A percentile compares a stretch with the other conserved stretches of the same genome.
These are phyloP conservation scores for Parazoanthus atlanticus DNA, from an alignment of 92 coral and sea anemone genomes.

Conservation along the genomic window DNA sequence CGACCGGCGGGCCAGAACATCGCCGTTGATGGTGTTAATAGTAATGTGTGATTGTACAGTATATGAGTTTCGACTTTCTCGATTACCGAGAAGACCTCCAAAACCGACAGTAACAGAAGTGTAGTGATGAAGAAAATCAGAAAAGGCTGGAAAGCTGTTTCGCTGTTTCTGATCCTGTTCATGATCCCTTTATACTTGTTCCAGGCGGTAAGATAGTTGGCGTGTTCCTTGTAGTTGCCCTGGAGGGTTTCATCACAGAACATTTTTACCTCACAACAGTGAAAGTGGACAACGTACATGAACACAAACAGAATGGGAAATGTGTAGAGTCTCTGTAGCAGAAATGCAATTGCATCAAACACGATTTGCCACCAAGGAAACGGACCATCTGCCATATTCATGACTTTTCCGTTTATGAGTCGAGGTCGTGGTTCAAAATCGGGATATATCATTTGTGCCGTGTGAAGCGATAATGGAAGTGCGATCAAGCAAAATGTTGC, in stretches of 20 bases:
- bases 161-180: conserved; percentile 26
- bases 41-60: conserved; percentile 30
- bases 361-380: conserved; percentile 29
- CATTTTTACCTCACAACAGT: conserved; percentile 37
- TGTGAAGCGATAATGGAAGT: conserved; percentile 28
- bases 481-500: conserved; percentile 10
- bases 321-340: conserved; percentile 10
- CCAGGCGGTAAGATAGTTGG: conserved; percentile 17
- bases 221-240: conserved; percentile 4
- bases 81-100: conserved; percentile 51
- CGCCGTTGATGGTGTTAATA: conserved; percentile 5
- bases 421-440: conserved; percentile 15
- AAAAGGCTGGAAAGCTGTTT: conserved; percentile 43
- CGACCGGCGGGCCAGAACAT: neutral
- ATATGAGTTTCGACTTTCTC: conserved; percentile 47
- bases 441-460: conserved; percentile 37
- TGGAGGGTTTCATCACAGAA: conserved; percentile 25
- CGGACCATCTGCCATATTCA: neutral
- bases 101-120: conserved; percentile 29
- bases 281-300: conserved; percentile 32
- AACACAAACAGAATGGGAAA: conserved; percentile 44
- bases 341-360: neutral
- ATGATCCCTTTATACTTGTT: neutral
- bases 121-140: conserved; percentile 32
- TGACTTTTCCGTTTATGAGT: conserved; percentile 9